These are phyloP conservation scores for Sylvia borin DNA, from an alignment of 2,797 vertebrate species.

Conservation along the genomic window DNA sequence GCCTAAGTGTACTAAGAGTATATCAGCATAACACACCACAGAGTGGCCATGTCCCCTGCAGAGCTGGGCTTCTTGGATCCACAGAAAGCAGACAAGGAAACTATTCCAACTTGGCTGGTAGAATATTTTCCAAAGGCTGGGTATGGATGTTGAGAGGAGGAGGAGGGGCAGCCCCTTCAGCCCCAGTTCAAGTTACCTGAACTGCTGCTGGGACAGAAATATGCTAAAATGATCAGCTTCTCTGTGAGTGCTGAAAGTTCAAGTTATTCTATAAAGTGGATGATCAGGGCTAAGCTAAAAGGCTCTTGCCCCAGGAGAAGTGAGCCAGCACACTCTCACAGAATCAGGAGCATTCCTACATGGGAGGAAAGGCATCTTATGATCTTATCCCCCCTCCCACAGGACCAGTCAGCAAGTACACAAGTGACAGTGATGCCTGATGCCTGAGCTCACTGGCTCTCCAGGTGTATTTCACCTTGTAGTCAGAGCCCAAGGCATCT, in stretches of 20 bases:
- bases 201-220: neutral
- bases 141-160: neutral
- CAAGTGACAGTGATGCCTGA: neutral
- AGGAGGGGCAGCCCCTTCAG: neutral
- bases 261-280: neutral
- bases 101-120: neutral
- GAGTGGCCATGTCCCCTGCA: neutral
- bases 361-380: neutral
- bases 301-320: neutral
- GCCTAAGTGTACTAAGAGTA: neutral
- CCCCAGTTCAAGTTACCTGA: neutral
- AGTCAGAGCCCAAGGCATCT: neutral
- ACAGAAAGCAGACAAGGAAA: neutral
- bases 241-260: neutral
- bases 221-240: neutral
- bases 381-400: neutral
- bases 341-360: neutral
- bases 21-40: neutral
- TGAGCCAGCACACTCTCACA: rapidly evolving
- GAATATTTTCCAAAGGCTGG: neutral
- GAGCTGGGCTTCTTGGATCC: neutral
- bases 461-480: neutral
- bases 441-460: neutral
- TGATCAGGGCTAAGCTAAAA: neutral
- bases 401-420: neutral